Base-by-base conservation (phyloP, 2,888 invertebrate genomes). In the Caenorhabditis angaria region DNA sequence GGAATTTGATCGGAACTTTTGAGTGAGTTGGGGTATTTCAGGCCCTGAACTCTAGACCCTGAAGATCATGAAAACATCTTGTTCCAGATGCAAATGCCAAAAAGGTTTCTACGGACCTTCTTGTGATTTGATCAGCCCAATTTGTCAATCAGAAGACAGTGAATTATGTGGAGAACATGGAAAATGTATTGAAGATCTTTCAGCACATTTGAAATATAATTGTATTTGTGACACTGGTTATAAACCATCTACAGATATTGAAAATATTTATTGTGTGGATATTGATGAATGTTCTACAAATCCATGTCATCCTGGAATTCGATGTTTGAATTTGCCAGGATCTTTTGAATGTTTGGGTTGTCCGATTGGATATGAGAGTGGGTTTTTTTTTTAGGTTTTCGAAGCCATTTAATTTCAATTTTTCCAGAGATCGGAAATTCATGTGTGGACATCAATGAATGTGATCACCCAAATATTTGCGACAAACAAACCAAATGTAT, bases 391-490 rank as follows among this genome's bases (percentile, higher is more conserved):
- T 14, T 14, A 2, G 3, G 6, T 41, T 3, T 14, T 41, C 41
- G 18, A 8, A 29, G 10, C 2, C 6, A 14, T 41, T 14, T 10
- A 2, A 12, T 10, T 14, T n/a, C n/a, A 35, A 22, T 25, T 32
- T 25, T 67, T 71, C 41, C 53, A 84, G 85, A 78, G 1, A 81
- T 83, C 56, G 86, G 86, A 14, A 65, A 80, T 12, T 55, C 63
- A 18, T 97, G 97, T 87, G 89, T 89, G 1, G 97, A 97, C 87
- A 91, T 96, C 60, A 92, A 97, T 87, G 97, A 97, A 89, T 97
- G 97, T 88, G 88, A 90, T 20, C 91, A 92, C 81, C 93, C 94
- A 85, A 95, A 96, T 1, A 53, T 70, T 6, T 97, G 97, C 88
- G 89, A 90, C 79, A 94, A 95, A 0, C 88, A 90, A 82, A 96